phyloP scores from a whole-genome alignment of 2,113 vertebrate species.

The Paramormyrops kingsleyae region DNA sequence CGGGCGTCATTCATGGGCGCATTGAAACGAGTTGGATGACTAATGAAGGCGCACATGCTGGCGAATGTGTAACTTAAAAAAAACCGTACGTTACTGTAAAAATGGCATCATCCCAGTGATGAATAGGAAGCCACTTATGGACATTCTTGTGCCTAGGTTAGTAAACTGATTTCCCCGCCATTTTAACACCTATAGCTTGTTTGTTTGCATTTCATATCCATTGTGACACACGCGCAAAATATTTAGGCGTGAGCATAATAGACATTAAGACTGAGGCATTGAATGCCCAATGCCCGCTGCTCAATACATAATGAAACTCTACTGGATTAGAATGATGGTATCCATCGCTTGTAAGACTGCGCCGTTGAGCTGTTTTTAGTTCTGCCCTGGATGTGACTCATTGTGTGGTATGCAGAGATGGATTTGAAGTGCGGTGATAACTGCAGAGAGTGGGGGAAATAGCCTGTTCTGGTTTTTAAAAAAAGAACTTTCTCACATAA shows the following conservation, averaged over 20 bases:
- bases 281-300: neutral
- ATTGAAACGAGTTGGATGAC: neutral
- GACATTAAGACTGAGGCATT: neutral
- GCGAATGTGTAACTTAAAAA: neutral
- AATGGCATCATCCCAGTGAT: neutral
- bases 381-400: conserved; percentile 22
- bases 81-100: neutral
- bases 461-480: neutral
- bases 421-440: neutral
- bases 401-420: conserved; percentile 28
- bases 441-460: neutral
- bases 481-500: neutral
- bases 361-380: conserved; percentile 10
- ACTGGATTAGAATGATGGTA: neutral
- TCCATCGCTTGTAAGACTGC: neutral
- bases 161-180: neutral
- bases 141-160: neutral
- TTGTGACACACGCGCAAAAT: neutral
- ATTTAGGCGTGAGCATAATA: neutral
- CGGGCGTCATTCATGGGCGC: neutral
- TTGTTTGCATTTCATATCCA: neutral
- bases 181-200: neutral
- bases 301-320: neutral
- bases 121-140: neutral
- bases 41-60: neutral